phyloP scores from a whole-genome alignment of 2,888 invertebrate species.

The Helicoverpa assulta region DNA sequence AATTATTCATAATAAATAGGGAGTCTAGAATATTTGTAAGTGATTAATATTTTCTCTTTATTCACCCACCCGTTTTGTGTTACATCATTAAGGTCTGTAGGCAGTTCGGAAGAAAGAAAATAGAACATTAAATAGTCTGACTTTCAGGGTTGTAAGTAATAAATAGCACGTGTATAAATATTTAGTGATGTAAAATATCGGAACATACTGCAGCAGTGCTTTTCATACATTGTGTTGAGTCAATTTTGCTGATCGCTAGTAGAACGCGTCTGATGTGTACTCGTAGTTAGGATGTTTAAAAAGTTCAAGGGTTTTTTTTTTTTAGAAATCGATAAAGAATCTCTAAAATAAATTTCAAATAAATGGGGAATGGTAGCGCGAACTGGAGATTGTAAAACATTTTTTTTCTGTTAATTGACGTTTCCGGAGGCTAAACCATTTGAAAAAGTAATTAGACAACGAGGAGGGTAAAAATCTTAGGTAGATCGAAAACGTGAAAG shows the following conservation, averaged over 20 bases:
- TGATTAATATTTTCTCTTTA: constrained; percentile 43
- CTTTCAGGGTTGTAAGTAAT: constrained; percentile 78
- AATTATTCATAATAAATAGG: constrained; percentile 54
- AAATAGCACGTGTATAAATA: constrained; percentile 63
- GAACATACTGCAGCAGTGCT: constrained; percentile 38
- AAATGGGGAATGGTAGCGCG: not conserved
- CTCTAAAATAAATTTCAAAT: not conserved
- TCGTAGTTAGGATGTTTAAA: constrained; percentile 44
- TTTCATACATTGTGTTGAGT: constrained; percentile 26
- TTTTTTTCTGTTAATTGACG: too few species aligned
- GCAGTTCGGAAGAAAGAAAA: constrained; percentile 59
- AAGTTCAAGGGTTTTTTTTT: constrained; percentile 12
- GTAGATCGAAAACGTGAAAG: not conserved
- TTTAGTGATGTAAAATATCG: constrained; percentile 51
- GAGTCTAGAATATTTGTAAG: constrained; percentile 52
- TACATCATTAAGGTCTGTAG: constrained; percentile 56
- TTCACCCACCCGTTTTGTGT: constrained; percentile 48
- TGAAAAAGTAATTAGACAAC: too few species aligned
- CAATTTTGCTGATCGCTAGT: constrained; percentile 26
- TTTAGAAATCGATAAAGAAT: constrained; percentile 8
- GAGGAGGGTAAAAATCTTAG: not conserved
- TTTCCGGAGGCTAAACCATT: too few species aligned
- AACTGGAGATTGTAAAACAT: not conserved
- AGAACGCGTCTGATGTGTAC: not conserved
- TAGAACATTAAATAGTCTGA: constrained; percentile 77